Evolutionary conservation across 2,797 vertebrate species (phyloP).

Genomic region (Morus bassanus): DNA sequence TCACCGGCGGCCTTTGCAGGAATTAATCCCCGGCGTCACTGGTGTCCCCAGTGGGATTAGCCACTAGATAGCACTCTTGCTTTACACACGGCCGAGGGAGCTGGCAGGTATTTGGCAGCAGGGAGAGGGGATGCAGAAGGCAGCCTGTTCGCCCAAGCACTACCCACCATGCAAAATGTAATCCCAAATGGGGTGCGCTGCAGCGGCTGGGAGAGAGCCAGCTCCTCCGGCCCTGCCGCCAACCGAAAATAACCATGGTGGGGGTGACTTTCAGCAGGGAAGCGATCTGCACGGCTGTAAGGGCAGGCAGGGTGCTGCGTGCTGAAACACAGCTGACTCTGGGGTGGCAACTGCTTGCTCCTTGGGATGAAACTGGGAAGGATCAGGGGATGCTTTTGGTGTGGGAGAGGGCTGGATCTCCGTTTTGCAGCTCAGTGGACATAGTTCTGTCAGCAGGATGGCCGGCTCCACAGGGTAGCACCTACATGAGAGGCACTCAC

Average conservation of each 20-base stretch:
- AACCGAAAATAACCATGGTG: background rate
- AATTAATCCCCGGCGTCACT: background rate
- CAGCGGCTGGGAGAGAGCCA: conserved; percentile 8
- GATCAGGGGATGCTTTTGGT: background rate
- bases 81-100: background rate
- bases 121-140: background rate
- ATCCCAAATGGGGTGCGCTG: background rate
- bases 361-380: background rate
- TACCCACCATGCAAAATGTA: background rate
- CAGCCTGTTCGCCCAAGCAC: background rate
- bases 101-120: background rate
- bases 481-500: background rate
- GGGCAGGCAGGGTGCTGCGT: background rate
- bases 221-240: background rate
- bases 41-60: background rate
- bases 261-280: conserved; percentile 23
- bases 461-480: background rate
- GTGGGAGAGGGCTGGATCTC: background rate
- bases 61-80: conserved; percentile 56
- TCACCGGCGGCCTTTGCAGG: background rate
- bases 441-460: background rate
- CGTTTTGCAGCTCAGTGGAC: background rate
- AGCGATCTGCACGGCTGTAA: background rate
- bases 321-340: background rate
- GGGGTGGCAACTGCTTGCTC: background rate